These are phyloP conservation scores for Tenthredo notha DNA, from an alignment of 2,888 invertebrate species.

Conservation along the genomic window DNA sequence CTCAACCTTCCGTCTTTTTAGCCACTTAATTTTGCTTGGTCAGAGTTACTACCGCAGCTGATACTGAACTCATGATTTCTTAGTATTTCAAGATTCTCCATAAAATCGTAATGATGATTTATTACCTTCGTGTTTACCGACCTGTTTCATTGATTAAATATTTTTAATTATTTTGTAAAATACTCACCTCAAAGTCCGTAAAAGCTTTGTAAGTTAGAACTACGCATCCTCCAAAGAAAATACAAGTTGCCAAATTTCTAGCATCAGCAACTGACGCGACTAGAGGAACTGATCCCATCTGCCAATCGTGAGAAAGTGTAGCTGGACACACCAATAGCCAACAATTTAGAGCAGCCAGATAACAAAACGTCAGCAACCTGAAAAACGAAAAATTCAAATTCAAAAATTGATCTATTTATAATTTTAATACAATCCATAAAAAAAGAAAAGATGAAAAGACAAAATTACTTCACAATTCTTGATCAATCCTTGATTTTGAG, in stretches of 20 bases:
- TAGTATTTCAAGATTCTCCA: not conserved
- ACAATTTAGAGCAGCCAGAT: constrained; percentile 90
- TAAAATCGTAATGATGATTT: not conserved
- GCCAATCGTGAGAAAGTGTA: constrained; percentile 93
- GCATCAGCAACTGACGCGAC: constrained; percentile 86
- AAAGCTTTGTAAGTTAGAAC: constrained; percentile 83
- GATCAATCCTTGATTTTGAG: not conserved
- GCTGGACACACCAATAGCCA: constrained; percentile 91
- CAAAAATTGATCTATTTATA: constrained; percentile 25
- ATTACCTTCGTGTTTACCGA: not conserved
- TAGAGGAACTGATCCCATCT: constrained; percentile 92
- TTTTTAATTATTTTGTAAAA: not conserved
- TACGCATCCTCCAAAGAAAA: constrained; percentile 83
- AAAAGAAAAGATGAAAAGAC: constrained; percentile 69
- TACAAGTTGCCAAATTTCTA: constrained; percentile 86
- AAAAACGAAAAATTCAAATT: constrained; percentile 67
- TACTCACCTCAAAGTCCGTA: constrained; percentile 85
- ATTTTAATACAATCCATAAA: not conserved
- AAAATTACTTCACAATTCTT: not conserved
- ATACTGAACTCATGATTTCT: not conserved
- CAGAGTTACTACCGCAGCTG: constrained; percentile 10
- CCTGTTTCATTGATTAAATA: not conserved
- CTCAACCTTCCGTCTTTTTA: not conserved
- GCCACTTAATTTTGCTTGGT: not conserved
- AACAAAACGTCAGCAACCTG: constrained; percentile 91